Conservation (phyloP, 37 sponge, comb jelly and placozoan species). For the Cladorhizidae sp. region DNA sequence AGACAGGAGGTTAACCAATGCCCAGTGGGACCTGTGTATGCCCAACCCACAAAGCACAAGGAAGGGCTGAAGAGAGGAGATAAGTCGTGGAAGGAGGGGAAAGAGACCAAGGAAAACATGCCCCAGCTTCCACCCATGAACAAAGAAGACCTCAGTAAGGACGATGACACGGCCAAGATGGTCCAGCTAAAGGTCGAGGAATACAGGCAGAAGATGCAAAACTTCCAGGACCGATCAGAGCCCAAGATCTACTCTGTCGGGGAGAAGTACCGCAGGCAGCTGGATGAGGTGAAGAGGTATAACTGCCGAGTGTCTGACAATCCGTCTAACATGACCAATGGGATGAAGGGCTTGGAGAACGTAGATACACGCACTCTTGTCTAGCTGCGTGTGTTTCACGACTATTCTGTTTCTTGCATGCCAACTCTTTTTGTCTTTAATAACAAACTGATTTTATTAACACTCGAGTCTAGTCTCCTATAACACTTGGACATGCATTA, state of each 20-base stretch:
- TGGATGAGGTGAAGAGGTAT: slow-evolving; percentile 40
- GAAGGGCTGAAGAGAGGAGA: slow-evolving; percentile 35
- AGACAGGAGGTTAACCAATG: background rate
- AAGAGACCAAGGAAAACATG: background rate
- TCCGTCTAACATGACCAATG: slow-evolving; percentile 2
- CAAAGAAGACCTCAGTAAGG: background rate
- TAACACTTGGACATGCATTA: too few relatives aligned
- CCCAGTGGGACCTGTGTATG: background rate
- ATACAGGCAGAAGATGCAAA: slow-evolving; percentile 3
- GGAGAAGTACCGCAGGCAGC: slow-evolving; percentile 34
- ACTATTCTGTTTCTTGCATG: too few relatives aligned
- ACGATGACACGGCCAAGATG: background rate
- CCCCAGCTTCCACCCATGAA: slow-evolving; percentile 14
- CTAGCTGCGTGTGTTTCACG: background rate
- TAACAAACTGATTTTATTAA: too few relatives aligned
- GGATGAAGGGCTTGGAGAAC: slow-evolving; percentile 39
- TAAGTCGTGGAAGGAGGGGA: slow-evolving; percentile 25
- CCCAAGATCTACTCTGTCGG: slow-evolving; percentile 39
- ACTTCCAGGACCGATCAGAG: slow-evolving; percentile 49
- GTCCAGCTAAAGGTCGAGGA: slow-evolving; percentile 32
- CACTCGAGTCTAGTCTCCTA: too few relatives aligned
- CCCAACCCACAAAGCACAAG: background rate
- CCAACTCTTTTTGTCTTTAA: too few relatives aligned
- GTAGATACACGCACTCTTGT: slow-evolving; percentile 31
- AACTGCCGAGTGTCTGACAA: slow-evolving; percentile 10